phyloP scores from a whole-genome alignment of 2,797 vertebrate species.

The Aldrovandia affinis region DNA sequence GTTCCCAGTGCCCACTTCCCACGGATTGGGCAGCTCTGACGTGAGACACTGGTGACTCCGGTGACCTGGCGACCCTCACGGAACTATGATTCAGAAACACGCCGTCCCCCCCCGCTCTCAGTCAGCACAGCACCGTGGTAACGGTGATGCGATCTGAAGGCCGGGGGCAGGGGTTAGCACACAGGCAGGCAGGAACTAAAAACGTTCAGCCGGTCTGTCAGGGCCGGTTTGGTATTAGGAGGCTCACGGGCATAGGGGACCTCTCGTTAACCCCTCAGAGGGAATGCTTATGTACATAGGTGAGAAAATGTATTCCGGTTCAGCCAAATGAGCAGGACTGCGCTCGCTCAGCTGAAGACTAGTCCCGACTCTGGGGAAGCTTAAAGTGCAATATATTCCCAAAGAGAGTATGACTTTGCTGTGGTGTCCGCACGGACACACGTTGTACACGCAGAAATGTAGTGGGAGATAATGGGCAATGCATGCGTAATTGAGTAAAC shows the following conservation, averaged over 20 bases:
- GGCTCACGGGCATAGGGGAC: background rate
- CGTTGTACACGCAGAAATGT: no score
- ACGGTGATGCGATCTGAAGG: background rate
- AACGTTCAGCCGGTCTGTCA: background rate
- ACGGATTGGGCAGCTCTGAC: background rate
- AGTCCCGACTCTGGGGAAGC: no score
- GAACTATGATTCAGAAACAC: background rate
- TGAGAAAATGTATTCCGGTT: background rate
- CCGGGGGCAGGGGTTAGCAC: background rate
- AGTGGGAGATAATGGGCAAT: no score
- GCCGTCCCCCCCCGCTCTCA: no score
- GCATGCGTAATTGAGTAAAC: no score
- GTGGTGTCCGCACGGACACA: no score
- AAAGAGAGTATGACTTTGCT: no score
- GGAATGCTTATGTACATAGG: background rate
- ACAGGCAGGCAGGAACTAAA: background rate
- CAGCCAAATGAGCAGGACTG: no score
- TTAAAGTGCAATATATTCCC: no score
- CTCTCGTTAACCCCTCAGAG: background rate
- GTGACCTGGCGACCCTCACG: background rate
- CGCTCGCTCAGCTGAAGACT: background rate
- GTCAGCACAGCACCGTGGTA: no score
- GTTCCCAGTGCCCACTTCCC: background rate
- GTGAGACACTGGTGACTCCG: no score
- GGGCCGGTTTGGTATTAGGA: background rate